A percentile compares a stretch with the other conserved stretches of the same genome.
Conservation (phyloP, 2,797 vertebrate genomes). For the Nyctalus aviator region DNA sequence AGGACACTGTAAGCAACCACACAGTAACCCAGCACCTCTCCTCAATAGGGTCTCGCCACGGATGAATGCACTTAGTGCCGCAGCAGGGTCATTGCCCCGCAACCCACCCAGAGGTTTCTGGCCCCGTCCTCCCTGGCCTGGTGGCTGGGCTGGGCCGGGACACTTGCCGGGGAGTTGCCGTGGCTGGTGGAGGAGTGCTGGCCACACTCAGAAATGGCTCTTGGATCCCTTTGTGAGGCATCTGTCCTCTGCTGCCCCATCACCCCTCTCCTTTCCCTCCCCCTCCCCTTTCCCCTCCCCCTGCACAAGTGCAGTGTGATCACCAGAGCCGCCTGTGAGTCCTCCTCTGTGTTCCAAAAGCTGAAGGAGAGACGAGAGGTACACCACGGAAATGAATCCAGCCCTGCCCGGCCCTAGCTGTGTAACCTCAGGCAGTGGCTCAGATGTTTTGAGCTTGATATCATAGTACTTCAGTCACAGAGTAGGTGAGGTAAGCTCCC, state of each 20-base stretch:
- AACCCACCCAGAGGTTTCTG: not conserved
- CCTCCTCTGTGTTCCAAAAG: not conserved
- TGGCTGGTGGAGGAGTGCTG: not conserved
- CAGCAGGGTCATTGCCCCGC: not conserved
- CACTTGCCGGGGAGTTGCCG: not conserved
- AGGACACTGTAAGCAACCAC: not conserved
- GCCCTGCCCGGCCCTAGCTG: not conserved
- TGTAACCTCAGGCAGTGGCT: not conserved
- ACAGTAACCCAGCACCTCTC: not conserved
- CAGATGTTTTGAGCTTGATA: not conserved
- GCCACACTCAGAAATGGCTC: too few relatives aligned
- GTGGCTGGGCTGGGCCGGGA: not conserved
- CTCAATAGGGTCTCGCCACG: not conserved
- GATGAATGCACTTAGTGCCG: not conserved
- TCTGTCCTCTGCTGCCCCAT: accelerated
- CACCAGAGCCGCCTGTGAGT: not conserved
- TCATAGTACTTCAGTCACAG: not conserved
- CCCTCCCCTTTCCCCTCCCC: not conserved
- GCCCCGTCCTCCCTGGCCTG: not conserved
- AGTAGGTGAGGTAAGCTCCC: not conserved
- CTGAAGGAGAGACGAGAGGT: not conserved
- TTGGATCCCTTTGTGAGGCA: not conserved
- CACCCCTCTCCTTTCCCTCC: not conserved
- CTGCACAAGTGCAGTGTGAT: not conserved
- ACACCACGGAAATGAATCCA: not conserved